Conservation (phyloP, 2,888 invertebrate species). For the Drosophila macrothrix region DNA sequence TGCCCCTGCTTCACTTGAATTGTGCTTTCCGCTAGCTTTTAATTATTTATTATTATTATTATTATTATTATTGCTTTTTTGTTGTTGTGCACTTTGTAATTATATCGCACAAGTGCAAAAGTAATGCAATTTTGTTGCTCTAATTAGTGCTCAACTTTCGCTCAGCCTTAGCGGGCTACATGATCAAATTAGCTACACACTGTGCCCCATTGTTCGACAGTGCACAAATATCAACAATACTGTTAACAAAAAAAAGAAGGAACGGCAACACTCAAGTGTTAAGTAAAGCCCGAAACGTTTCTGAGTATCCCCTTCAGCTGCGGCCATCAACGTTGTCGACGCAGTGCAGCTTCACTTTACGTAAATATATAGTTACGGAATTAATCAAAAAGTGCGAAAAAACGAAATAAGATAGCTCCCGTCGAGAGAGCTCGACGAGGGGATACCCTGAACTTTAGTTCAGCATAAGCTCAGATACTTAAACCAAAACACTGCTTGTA, state of each 20-base stretch:
- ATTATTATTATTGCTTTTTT: not conserved
- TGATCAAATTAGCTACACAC: slow-evolving; percentile 56
- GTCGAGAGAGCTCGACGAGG: not conserved
- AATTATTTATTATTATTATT: slow-evolving; percentile 21
- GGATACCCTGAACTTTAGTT: not conserved
- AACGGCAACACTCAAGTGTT: slow-evolving; percentile 48
- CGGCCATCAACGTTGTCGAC: slow-evolving; percentile 37
- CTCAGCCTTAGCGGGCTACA: slow-evolving; percentile 21
- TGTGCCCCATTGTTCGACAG: slow-evolving; percentile 39
- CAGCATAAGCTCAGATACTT: not conserved
- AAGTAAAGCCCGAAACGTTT: slow-evolving; percentile 53
- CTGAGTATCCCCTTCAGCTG: slow-evolving; percentile 22
- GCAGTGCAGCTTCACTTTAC: slow-evolving; percentile 57
- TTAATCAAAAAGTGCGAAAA: slow-evolving; percentile 68
- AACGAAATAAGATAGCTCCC: not conserved
- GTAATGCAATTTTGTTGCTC: slow-evolving; percentile 67
- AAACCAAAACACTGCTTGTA: not conserved
- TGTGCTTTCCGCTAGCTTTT: slow-evolving; percentile 17
- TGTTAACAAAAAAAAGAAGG: not conserved
- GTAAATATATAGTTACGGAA: slow-evolving; percentile 71
- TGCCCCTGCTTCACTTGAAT: slow-evolving; percentile 21
- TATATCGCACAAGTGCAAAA: slow-evolving; percentile 67
- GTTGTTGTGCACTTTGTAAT: slow-evolving; percentile 57
- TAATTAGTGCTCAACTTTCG: slow-evolving; percentile 52
- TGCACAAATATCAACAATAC: slow-evolving; percentile 57